Conservation (phyloP, 1,140 invertebrate genomes). For the Phymorhynchus buccinoides region DNA sequence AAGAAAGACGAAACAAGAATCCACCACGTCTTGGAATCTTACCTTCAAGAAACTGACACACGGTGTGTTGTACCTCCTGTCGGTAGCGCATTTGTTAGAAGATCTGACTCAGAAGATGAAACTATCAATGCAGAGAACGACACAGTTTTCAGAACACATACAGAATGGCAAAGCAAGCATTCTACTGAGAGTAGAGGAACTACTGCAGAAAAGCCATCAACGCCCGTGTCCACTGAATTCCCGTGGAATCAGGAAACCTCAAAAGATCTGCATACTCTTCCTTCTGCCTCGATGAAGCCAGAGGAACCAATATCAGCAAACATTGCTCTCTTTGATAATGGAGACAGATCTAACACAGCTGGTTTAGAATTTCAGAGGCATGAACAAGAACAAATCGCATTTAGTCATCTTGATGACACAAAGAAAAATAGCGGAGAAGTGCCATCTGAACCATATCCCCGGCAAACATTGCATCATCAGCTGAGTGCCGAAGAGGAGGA, state of each 20-base stretch:
- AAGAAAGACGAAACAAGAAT: background rate
- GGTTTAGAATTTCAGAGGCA: too few species aligned
- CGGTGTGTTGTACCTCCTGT: background rate
- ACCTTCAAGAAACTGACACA: background rate
- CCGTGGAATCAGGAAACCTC: background rate
- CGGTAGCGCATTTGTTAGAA: background rate
- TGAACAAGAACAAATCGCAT: too few species aligned
- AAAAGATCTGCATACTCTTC: background rate
- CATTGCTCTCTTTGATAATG: too few species aligned
- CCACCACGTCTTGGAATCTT: background rate
- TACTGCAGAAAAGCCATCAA: background rate
- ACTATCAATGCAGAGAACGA: too few species aligned
- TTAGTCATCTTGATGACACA: too few species aligned
- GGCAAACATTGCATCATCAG: background rate
- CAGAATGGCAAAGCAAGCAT: background rate
- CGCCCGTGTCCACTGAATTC: background rate
- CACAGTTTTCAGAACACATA: background rate
- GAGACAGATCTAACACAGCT: too few species aligned
- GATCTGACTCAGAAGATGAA: too few species aligned
- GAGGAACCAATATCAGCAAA: background rate
- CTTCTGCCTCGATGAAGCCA: background rate
- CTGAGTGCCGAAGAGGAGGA: conserved; percentile 11
- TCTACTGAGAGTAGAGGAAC: background rate
- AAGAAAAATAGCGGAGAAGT: background rate
- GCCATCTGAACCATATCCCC: background rate